Evolutionary conservation across 2,113 vertebrate species (phyloP).

Genomic region (Buteo buteo): DNA sequence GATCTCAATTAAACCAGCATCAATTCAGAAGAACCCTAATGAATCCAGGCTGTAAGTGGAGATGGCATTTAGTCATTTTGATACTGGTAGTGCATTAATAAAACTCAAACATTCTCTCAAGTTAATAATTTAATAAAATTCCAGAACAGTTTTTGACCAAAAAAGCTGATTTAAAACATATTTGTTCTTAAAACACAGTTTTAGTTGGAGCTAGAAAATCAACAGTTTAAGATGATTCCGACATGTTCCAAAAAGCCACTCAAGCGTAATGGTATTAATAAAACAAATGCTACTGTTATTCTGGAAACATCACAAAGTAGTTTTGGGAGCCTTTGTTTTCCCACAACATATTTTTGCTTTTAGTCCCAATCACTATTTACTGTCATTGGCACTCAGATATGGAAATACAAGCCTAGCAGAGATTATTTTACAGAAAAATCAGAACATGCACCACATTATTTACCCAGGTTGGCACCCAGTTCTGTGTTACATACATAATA

Average conservation of each 20-base stretch:
- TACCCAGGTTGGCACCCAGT: background rate
- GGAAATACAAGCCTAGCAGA: background rate
- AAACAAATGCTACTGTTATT: background rate
- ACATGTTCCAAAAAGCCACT: background rate
- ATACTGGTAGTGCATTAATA: background rate
- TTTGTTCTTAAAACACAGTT: background rate
- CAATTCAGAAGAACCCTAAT: background rate
- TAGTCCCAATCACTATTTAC: background rate
- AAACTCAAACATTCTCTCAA: background rate
- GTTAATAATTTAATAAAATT: background rate
- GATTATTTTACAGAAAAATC: background rate
- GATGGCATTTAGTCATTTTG: background rate
- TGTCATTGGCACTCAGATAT: background rate
- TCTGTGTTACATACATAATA: background rate
- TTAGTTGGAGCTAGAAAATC: background rate
- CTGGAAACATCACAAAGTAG: background rate
- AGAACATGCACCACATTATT: background rate
- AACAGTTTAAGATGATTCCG: background rate
- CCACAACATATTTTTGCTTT: background rate
- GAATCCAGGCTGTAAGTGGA: background rate
- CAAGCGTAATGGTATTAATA: background rate
- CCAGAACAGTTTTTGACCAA: background rate
- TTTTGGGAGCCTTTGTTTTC: background rate
- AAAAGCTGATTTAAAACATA: background rate
- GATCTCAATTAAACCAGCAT: background rate